phyloP scores from a whole-genome alignment of 2,797 vertebrate genomes.

The Parambassis ranga region DNA sequence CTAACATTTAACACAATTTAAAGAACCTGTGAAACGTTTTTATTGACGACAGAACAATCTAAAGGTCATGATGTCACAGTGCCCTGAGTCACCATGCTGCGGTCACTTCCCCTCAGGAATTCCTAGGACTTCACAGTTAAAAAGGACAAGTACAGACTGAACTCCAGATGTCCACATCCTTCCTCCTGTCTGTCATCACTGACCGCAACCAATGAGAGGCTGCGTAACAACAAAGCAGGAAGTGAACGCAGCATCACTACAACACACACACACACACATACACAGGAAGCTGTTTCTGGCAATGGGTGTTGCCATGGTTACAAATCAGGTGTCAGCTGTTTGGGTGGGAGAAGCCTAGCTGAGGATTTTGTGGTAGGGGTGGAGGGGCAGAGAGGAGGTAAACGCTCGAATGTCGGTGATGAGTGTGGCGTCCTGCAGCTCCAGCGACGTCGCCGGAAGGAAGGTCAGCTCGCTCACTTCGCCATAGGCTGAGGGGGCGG shows the following conservation, averaged over 20 bases:
- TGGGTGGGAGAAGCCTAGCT: constrained; percentile 43
- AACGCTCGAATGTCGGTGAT: constrained; percentile 90
- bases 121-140: neutral
- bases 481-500: constrained; percentile 75
- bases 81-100: constrained; percentile 33
- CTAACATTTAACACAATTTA: too few species aligned
- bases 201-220: too few species aligned
- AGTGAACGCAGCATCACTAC: constrained; percentile 21
- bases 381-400: constrained; percentile 86
- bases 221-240: too few species aligned
- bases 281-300: neutral
- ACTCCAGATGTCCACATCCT: too few species aligned
- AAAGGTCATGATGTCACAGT: too few species aligned
- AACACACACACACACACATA: neutral
- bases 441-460: constrained; percentile 78
- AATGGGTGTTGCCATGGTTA: constrained; percentile 14
- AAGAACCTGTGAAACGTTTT: too few species aligned
- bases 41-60: too few species aligned
- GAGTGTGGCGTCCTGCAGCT: constrained; percentile 71
- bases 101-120: constrained; percentile 26
- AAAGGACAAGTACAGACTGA: neutral
- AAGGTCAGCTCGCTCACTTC: constrained; percentile 87
- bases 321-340: constrained; percentile 61
- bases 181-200: too few species aligned
- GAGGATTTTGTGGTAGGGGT: constrained; percentile 94